phyloP scores from a whole-genome alignment of 1,140 invertebrate genomes.

The Ditylenchus dipsaci region DNA sequence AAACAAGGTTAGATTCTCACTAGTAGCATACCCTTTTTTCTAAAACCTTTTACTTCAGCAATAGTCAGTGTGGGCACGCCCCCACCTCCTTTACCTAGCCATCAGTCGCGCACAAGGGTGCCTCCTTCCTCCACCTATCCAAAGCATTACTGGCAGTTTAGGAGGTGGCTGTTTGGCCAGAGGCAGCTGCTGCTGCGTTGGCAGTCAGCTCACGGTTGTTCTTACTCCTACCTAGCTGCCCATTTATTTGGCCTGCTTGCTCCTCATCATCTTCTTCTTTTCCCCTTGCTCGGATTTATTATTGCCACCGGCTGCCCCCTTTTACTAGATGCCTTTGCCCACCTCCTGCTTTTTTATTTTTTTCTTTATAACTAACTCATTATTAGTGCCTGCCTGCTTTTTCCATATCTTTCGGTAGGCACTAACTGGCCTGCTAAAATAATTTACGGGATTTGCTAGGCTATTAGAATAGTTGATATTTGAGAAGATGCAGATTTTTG shows the following conservation, averaged over 20 bases:
- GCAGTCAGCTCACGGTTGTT: neutral
- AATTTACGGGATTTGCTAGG: neutral
- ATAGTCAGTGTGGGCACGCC: no score
- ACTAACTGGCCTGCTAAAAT: no score
- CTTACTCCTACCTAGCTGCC: no score
- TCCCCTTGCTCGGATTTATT: constrained; percentile 2
- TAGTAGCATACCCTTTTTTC: no score
- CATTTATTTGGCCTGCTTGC: no score
- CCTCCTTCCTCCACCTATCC: no score
- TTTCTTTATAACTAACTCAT: neutral
- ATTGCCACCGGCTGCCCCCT: constrained; percentile 1
- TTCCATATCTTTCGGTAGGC: no score
- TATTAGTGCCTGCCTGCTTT: neutral
- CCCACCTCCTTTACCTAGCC: no score
- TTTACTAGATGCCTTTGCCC: neutral
- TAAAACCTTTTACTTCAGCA: no score
- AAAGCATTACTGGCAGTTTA: neutral
- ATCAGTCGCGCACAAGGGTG: no score
- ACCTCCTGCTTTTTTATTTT: neutral
- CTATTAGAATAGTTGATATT: neutral
- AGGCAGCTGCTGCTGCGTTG: neutral
- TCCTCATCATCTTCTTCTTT: neutral
- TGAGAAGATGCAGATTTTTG: neutral
- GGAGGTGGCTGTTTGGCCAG: neutral
- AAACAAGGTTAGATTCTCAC: no score